Conservation (phyloP, 2,888 invertebrate genomes). For the Stegana nigrithorax region DNA sequence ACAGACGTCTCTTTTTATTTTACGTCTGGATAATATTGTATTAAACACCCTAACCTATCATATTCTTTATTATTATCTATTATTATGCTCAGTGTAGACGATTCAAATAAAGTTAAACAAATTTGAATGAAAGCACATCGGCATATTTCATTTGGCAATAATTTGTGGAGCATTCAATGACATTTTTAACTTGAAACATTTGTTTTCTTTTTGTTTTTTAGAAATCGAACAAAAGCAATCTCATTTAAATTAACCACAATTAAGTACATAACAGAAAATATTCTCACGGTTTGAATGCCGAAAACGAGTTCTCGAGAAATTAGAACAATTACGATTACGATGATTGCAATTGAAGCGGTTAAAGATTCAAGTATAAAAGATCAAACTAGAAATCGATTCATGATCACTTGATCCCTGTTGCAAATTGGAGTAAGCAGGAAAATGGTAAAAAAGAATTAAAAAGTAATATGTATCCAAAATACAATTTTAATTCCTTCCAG, state of each 20-base stretch:
- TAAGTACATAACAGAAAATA: conserved; percentile 20
- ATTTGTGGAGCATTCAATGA: neutral
- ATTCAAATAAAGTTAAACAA: conserved; percentile 38
- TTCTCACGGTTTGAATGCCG: conserved; percentile 46
- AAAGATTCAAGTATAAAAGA: too few relatives aligned
- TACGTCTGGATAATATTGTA: too few relatives aligned
- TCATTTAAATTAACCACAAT: neutral
- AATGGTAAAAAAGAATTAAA: too few relatives aligned
- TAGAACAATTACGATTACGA: neutral
- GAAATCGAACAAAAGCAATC: neutral
- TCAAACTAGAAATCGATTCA: too few relatives aligned
- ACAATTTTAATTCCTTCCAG: conserved; percentile 6
- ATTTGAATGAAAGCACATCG: conserved; percentile 32
- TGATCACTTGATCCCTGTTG: too few relatives aligned
- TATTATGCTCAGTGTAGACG: neutral
- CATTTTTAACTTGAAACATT: neutral
- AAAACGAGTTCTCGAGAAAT: conserved; percentile 9
- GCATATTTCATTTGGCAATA: neutral
- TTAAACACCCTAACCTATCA: too few relatives aligned
- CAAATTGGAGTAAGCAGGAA: too few relatives aligned
- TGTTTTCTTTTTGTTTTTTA: neutral
- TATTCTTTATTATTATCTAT: too few relatives aligned
- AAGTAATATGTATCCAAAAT: too few relatives aligned
- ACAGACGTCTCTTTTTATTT: too few relatives aligned
- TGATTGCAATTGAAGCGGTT: conserved; percentile 3